Percentiles rank a stretch among this genome's conserved stretches.
phyloP scores from a whole-genome alignment of 2,113 vertebrate species.

The Myodes glareolus region DNA sequence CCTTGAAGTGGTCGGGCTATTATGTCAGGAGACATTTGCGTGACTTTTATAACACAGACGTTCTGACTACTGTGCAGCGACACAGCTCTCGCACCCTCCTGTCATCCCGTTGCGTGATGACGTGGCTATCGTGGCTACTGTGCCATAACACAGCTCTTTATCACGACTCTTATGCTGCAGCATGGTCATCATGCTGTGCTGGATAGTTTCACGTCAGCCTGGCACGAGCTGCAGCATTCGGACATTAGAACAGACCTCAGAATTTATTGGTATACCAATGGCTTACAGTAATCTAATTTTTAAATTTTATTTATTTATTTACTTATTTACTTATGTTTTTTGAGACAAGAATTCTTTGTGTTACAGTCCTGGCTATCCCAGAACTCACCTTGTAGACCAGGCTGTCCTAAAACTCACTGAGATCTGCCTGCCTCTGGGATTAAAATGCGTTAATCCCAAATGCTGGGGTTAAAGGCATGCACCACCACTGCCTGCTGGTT shows the following conservation, averaged over 20 bases:
- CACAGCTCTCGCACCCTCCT: neutral
- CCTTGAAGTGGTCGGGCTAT: neutral
- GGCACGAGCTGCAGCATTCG: neutral
- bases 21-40: neutral
- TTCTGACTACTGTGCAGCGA: neutral
- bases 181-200: neutral
- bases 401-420: too few relatives aligned
- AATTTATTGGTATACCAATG: neutral
- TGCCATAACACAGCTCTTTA: neutral
- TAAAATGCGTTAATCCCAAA: too few relatives aligned
- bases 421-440: too few relatives aligned
- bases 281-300: neutral
- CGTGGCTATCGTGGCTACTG: too few relatives aligned
- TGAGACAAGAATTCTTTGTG: neutral
- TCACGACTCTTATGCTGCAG: neutral
- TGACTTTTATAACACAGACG: neutral
- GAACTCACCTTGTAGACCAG: too few relatives aligned
- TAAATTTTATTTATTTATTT: neutral
- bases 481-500: neutral
- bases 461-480: too few relatives aligned
- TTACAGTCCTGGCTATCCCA: too few relatives aligned
- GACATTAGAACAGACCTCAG: neutral
- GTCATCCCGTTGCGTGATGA: too few relatives aligned
- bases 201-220: too few relatives aligned
- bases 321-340: neutral